These are phyloP conservation scores for Nasonia oneida DNA, from an alignment of 2,888 invertebrate genomes.

Conservation along the genomic window DNA sequence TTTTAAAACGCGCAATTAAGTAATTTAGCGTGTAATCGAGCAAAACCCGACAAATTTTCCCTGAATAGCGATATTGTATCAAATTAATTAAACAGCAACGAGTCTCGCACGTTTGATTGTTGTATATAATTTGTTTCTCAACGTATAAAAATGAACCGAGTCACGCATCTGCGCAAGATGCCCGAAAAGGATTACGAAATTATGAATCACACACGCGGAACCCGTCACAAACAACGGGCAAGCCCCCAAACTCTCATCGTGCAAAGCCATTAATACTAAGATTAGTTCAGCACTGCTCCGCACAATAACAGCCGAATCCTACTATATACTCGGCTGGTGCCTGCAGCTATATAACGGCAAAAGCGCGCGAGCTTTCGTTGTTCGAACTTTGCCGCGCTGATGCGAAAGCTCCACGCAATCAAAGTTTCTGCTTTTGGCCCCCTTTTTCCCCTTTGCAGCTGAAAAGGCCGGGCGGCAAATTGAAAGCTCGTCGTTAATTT, in stretches of 20 bases:
- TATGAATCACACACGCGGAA: not conserved
- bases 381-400: slow-evolving; percentile 9
- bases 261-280: slow-evolving; percentile 17
- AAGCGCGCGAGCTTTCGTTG: not conserved
- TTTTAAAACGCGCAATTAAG: not conserved
- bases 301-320: not conserved
- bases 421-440: slow-evolving; percentile 2
- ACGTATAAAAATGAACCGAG: too few relatives aligned
- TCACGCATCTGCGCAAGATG: too few relatives aligned
- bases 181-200: not conserved
- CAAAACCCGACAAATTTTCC: not conserved
- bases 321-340: too few relatives aligned
- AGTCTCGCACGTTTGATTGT: too few relatives aligned
- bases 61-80: too few relatives aligned
- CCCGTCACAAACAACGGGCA: not conserved
- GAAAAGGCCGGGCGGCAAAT: slow-evolving; percentile 5
- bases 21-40: not conserved
- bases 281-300: not conserved
- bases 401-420: not conserved
- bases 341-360: not conserved
- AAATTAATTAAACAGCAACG: too few relatives aligned
- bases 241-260: not conserved
- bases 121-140: too few relatives aligned
- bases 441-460: not conserved
- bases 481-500: slow-evolving; percentile 40